Base-by-base conservation (phyloP, 2,797 vertebrate genomes). In the Onychomys leucogaster region DNA sequence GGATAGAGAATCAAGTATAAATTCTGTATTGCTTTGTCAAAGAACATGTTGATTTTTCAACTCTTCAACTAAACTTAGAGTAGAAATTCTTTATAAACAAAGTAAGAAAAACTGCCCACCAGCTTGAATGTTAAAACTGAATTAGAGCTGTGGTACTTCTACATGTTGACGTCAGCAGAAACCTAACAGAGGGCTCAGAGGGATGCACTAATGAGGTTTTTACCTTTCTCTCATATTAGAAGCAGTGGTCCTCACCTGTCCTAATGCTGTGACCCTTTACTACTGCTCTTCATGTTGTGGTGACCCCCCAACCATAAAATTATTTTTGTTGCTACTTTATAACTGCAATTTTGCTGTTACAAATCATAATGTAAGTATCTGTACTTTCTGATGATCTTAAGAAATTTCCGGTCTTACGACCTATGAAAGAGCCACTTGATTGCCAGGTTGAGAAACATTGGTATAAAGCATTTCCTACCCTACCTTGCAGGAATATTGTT, bases 1-100 rank as follows among this genome's bases (percentile, higher is more conserved):
- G 10, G 19, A 90, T 13, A 92, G 49, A 89, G 63, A 90, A 63
- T 67, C 32, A 95, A 80, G 57, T 87, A 90, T 43, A 92, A 77
- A 78, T 7, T 85, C n/a, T 61, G 17, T 59, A 82, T 9, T 63
- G 23, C 55, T 69, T 83, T 82, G 9, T 61, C 71, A 95, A 88
- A 78, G 61, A 89, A 96, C 2, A 96, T 55, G 46, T 4, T 84
- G 29, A 12, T 49, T 67, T 52, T 82, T 43, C 0, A 2, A 75
- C 83, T 88, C 7, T 80, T 6, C 29, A 90, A 93, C 78, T 46
- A 89, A 34, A 10, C 89, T 84, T 83, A 90, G 46, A 75, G 61
- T 93, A 90, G 76, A 29, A 92, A 95, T 80, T 82, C 73, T 90
- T 41, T 78, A 77, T 55, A 78, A 95, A 90, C 4, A 7, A 4